Base-by-base conservation (phyloP, 2,888 invertebrate genomes). In the Callyntrura guangdongensis region DNA sequence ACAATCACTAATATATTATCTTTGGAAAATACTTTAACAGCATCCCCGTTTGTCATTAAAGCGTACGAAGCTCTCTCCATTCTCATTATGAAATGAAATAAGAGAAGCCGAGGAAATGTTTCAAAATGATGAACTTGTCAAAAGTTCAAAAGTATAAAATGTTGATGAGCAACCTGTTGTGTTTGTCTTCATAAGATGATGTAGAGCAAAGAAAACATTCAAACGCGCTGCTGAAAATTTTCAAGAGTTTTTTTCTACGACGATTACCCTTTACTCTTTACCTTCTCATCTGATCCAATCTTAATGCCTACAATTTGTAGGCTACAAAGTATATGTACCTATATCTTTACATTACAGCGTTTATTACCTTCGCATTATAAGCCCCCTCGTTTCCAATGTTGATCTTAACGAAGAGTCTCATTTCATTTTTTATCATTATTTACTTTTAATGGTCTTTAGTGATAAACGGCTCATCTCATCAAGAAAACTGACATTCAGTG, bases 241-340 rank as follows among this genome's bases (percentile, higher is more conserved):
- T 47, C 20, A 45, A 47, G 45, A 72, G 72, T 17, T 72, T 72
- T 72, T 47, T 36, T 36, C 6, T 36, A 36, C 6, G 47, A 47
- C 47, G 45, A 72, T 72, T n/a, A n/a, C n/a, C n/a, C n/a, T n/a
- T n/a, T n/a, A n/a, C n/a, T n/a, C n/a, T 36, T 36, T 20, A 72
- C 72, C 72, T 72, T 72, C 67, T n/a, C 36, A 36, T 67, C 36
- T 36, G n/a, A n/a, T 72, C 17, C 47, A n/a, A 25, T 64, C 22
- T 64, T 25, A 72, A 72, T 47, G n/a, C 9, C 14, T 69, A 69
- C 11, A 11, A 25, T 2, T 25, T 17, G n/a, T n/a, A n/a, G n/a
- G n/a, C n/a, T n/a, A n/a, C n/a, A n/a, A n/a, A n/a, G n/a, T n/a
- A n/a, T n/a, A n/a, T n/a, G n/a, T n/a, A n/a, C n/a, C n/a, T 47